Evolutionary conservation across 2,113 vertebrate genomes (phyloP).

Genomic region (Oriolus oriolus): DNA sequence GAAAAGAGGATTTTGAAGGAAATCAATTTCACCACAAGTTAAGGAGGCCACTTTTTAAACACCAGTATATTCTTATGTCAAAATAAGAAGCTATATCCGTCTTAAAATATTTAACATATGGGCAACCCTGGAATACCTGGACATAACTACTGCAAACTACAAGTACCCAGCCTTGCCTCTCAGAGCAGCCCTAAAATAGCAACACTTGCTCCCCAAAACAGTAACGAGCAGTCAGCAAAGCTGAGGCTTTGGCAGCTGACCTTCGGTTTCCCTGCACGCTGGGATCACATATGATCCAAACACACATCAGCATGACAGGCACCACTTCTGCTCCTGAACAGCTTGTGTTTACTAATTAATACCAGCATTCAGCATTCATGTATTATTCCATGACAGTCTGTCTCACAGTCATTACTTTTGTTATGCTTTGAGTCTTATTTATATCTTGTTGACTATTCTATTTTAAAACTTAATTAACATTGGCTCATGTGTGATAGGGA

Average conservation of each 20-base stretch:
- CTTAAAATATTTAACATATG: background rate
- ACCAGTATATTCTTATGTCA: background rate
- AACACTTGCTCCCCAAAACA: background rate
- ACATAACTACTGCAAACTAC: background rate
- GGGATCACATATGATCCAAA: background rate
- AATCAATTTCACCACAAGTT: background rate
- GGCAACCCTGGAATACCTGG: background rate
- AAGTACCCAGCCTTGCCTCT: background rate
- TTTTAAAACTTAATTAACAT: background rate
- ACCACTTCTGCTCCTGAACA: background rate
- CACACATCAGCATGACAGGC: background rate
- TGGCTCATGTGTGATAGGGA: background rate
- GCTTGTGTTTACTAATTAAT: slow-evolving; percentile 26
- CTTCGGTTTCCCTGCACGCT: background rate
- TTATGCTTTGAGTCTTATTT: background rate
- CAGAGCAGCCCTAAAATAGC: background rate
- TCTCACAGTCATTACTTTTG: background rate
- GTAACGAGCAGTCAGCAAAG: background rate
- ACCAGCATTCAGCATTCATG: background rate
- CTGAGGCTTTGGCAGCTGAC: background rate
- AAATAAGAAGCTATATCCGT: background rate
- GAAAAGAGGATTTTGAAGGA: background rate
- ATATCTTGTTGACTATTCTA: background rate
- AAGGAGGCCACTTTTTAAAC: background rate
- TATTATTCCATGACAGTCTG: background rate